These are phyloP conservation scores for Tautogolabrus adspersus DNA, from an alignment of 2,113 vertebrate species.

Conservation along the genomic window DNA sequence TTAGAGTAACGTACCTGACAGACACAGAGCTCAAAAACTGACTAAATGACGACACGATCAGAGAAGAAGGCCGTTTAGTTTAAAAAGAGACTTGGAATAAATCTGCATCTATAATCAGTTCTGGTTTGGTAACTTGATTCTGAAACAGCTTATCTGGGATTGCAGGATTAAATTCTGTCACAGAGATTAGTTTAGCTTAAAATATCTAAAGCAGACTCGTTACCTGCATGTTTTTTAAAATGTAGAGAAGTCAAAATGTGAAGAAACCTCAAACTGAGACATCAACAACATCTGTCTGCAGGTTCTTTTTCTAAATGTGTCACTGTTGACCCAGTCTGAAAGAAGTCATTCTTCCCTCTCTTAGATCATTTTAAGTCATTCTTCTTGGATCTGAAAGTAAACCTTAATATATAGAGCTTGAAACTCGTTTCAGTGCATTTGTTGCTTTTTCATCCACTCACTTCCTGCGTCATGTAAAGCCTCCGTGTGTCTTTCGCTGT, in stretches of 20 bases:
- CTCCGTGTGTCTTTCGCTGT: conserved; percentile 18
- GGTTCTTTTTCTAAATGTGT: neutral
- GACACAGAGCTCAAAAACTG: too few species aligned
- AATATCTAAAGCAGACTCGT: neutral
- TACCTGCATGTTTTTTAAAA: too few species aligned
- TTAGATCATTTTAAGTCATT: too few species aligned
- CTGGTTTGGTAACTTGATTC: too few species aligned
- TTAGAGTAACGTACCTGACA: too few species aligned
- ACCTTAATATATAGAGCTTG: too few species aligned
- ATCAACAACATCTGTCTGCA: neutral
- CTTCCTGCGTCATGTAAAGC: neutral
- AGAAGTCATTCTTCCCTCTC: neutral
- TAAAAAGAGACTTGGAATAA: too few species aligned
- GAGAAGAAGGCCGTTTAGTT: neutral
- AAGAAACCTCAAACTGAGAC: neutral
- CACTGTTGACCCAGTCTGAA: neutral
- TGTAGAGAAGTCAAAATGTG: too few species aligned
- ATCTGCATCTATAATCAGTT: neutral
- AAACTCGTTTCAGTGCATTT: neutral
- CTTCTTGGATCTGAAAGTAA: neutral
- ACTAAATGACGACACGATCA: neutral
- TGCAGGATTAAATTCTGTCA: neutral
- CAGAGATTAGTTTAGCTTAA: neutral
- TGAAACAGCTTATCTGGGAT: neutral
- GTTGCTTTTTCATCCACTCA: neutral